Evolutionary conservation across 1,140 invertebrate genomes (phyloP).

Genomic region (Ceratina calcarata): DNA sequence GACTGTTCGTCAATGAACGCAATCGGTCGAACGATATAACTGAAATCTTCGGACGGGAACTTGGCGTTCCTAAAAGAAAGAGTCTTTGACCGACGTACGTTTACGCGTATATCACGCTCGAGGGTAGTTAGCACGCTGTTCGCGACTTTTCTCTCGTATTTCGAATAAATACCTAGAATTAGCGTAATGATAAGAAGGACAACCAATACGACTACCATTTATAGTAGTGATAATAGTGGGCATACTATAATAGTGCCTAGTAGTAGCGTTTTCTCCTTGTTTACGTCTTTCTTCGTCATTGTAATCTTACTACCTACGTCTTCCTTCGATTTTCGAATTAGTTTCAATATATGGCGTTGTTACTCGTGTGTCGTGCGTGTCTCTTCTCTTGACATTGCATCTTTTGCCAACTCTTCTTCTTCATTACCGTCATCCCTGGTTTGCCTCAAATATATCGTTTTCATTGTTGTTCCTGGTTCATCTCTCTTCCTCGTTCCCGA

Average conservation of each 20-base stretch:
- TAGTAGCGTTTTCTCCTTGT: slow-evolving; percentile 65
- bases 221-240: slow-evolving; percentile 76
- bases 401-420: slow-evolving; percentile 21
- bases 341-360: slow-evolving; percentile 75
- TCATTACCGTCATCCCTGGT: slow-evolving; percentile 3
- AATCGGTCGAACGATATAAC: not conserved
- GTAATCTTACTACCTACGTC: slow-evolving; percentile 53
- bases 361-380: slow-evolving; percentile 61
- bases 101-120: slow-evolving; percentile 42
- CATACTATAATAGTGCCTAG: slow-evolving; percentile 75
- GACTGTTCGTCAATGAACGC: slow-evolving; percentile 43
- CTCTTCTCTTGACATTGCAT: slow-evolving; percentile 53
- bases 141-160: slow-evolving; percentile 57
- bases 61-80: not conserved
- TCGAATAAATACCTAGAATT: slow-evolving; percentile 75
- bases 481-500: slow-evolving; percentile 5
- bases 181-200: slow-evolving; percentile 73
- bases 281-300: slow-evolving; percentile 48
- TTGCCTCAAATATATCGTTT: slow-evolving; percentile 15
- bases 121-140: slow-evolving; percentile 69
- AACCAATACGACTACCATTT: slow-evolving; percentile 74
- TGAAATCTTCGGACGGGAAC: not conserved
- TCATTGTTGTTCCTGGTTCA: slow-evolving; percentile 23
- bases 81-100: not conserved
- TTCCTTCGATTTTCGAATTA: slow-evolving; percentile 68